Percentiles rank a stretch among this genome's conserved stretches.
Conservation (phyloP, 2,797 vertebrate genomes). For the Platyrinchus mystaceus region DNA sequence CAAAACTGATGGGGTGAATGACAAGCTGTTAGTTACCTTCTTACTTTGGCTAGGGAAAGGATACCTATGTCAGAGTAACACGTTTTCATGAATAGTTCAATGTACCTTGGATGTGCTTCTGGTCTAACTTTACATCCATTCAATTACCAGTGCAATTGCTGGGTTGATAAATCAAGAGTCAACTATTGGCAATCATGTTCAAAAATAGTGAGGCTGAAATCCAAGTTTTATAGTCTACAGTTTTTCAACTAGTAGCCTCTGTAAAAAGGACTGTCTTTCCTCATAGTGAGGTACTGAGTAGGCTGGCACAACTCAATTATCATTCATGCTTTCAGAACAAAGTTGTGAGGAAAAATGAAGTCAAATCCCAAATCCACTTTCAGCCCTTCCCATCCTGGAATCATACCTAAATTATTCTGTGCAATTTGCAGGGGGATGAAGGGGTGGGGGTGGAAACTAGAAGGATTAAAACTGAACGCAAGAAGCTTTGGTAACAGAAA, state of each 20-base stretch:
- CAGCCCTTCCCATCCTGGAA: not conserved
- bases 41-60: not conserved
- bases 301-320: not conserved
- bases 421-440: not conserved
- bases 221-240: not conserved
- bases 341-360: constrained; percentile 5
- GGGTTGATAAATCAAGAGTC: not conserved
- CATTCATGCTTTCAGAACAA: not conserved
- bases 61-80: not conserved
- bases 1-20: not conserved
- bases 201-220: not conserved
- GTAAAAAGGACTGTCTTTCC: not conserved
- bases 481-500: not conserved
- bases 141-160: not conserved
- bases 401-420: not conserved
- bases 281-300: not conserved
- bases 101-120: not conserved
- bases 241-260: not conserved
- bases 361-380: constrained; percentile 5
- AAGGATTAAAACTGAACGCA: constrained; percentile 23
- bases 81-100: not conserved
- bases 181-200: not conserved
- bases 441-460: not conserved
- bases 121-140: not conserved
- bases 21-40: not conserved